phyloP scores from a whole-genome alignment of 2,888 invertebrate species.

The Bimastos eiseni region DNA sequence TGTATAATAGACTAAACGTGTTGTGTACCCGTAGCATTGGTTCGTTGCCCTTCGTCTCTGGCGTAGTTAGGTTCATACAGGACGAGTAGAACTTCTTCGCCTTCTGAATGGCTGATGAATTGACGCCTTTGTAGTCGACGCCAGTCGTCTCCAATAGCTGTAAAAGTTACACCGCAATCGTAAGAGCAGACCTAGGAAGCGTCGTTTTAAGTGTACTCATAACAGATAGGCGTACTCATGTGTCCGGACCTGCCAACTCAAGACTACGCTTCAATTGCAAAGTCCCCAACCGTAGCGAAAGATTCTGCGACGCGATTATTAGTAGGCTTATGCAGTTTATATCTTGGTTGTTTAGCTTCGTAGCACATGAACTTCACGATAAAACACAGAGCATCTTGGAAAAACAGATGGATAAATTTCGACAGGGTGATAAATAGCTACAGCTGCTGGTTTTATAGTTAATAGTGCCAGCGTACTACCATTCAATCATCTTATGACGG shows the following conservation, averaged over 20 bases:
- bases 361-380: neutral
- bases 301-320: neutral
- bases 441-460: neutral
- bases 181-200: neutral
- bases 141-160: constrained; percentile 47
- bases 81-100: constrained; percentile 47
- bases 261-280: neutral
- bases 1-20: neutral
- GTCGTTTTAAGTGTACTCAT: no score
- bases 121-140: constrained; percentile 43
- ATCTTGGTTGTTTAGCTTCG: neutral
- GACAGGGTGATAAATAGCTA: neutral
- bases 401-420: neutral
- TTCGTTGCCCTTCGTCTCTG: constrained; percentile 44
- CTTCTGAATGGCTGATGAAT: constrained; percentile 52
- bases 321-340: neutral
- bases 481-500: no score
- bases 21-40: constrained; percentile 49
- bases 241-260: neutral
- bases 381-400: neutral
- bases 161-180: neutral
- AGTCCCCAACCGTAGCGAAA: neutral
- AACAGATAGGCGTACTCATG: no score
- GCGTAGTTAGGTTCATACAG: constrained; percentile 50
- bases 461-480: no score